Evolutionary conservation across 2,888 invertebrate species (phyloP).

Genomic region (Lamellibrachia satsuma): DNA sequence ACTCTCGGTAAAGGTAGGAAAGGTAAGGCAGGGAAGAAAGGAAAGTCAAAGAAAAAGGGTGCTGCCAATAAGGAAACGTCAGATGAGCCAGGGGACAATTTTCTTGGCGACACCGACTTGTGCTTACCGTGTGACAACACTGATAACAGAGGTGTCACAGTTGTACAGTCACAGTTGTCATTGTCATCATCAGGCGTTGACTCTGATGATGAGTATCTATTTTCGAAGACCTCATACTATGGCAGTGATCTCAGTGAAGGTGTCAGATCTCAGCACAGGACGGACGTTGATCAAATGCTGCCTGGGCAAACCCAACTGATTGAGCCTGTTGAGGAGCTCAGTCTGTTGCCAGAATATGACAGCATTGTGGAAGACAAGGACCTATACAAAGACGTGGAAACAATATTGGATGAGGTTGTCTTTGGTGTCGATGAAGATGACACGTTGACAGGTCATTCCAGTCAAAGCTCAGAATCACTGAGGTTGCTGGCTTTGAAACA

Average conservation of each 20-base stretch:
- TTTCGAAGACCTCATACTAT: background rate
- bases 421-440: background rate
- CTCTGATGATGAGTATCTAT: background rate
- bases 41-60: constrained; percentile 26
- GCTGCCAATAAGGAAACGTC: constrained; percentile 20
- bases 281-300: background rate
- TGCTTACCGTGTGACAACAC: background rate
- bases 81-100: constrained; percentile 25
- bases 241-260: background rate
- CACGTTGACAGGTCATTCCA: background rate
- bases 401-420: background rate
- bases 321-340: background rate
- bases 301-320: background rate
- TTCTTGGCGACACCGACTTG: background rate
- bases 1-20: constrained; percentile 13
- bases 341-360: constrained; percentile 9
- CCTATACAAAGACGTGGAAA: background rate
- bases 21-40: constrained; percentile 27
- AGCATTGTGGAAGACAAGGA: background rate
- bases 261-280: background rate
- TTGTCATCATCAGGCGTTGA: background rate
- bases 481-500: background rate
- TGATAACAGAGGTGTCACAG: background rate
- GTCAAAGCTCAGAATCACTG: background rate
- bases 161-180: background rate